A percentile compares a stretch with the other conserved stretches of the same genome.
phyloP scores from a whole-genome alignment of 2,113 vertebrate genomes.

The Nerophis ophidion region DNA sequence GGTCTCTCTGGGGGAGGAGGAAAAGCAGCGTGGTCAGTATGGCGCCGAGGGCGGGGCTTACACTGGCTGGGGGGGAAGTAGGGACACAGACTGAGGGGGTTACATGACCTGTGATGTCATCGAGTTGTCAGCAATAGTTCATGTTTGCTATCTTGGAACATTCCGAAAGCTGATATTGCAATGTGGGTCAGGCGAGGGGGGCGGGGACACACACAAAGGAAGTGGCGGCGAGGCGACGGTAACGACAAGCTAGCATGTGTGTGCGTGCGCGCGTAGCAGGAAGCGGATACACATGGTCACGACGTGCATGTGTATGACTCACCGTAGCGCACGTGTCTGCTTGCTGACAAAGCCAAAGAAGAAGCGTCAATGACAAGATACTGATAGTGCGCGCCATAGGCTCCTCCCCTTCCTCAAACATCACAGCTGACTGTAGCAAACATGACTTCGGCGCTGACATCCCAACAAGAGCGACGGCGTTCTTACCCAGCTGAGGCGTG shows the following conservation, averaged over 20 bases:
- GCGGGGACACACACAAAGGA: slow-evolving; percentile 38
- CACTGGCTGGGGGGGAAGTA: too few relatives aligned
- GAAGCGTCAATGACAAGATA: slow-evolving; percentile 53
- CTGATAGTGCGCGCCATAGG: slow-evolving; percentile 11
- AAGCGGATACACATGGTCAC: slow-evolving; percentile 46
- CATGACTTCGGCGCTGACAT: background rate
- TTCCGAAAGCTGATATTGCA: too few relatives aligned
- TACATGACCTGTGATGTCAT: too few relatives aligned
- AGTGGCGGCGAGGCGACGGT: slow-evolving; percentile 9
- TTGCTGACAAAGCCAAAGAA: slow-evolving; percentile 66
- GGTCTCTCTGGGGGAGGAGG: slow-evolving; percentile 78
- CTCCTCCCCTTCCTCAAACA: slow-evolving; percentile 15
- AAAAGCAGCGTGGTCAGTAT: background rate
- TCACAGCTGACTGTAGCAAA: background rate
- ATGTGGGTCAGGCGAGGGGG: background rate
- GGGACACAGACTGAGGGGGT: too few relatives aligned
- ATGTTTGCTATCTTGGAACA: too few relatives aligned
- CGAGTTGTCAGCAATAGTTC: too few relatives aligned
- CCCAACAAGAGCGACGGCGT: background rate
- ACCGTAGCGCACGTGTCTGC: slow-evolving; percentile 66
- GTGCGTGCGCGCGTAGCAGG: background rate
- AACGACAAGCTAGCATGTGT: slow-evolving; percentile 7
- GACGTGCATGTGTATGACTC: slow-evolving; percentile 58
- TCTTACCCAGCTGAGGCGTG: slow-evolving; percentile 91
- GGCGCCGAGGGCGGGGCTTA: too few relatives aligned